These are phyloP conservation scores for Harpagifer antarcticus DNA, from an alignment of 2,797 vertebrate genomes.

Conservation along the genomic window DNA sequence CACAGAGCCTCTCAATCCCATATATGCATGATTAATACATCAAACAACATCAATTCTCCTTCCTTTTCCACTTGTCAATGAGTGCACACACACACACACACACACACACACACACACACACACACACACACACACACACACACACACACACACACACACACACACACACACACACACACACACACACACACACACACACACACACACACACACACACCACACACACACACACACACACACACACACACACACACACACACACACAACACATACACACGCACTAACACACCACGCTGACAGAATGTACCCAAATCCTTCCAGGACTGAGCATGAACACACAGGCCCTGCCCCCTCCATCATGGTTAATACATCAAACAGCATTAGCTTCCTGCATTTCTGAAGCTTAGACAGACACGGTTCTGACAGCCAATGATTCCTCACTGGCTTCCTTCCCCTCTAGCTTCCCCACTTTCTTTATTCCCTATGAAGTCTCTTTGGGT, in stretches of 20 bases:
- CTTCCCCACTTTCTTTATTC: conserved; percentile 76
- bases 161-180: no score
- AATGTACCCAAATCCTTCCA: conserved; percentile 71
- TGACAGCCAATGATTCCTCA: conserved; percentile 81
- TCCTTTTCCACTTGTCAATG: conserved; percentile 68
- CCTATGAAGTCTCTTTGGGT: conserved; percentile 81
- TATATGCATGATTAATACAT: conserved; percentile 86
- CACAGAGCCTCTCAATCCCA: conserved; percentile 77
- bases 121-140: background rate
- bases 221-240: no score
- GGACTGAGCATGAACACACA: conserved; percentile 67
- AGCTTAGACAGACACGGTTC: conserved; percentile 83
- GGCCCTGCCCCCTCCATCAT: conserved; percentile 82
- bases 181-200: background rate
- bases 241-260: no score
- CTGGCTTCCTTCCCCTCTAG: conserved; percentile 66
- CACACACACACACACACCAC: background rate
- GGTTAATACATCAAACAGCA: conserved; percentile 89
- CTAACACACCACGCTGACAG: conserved; percentile 38
- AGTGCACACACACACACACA: conserved; percentile 14
- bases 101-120: conserved; percentile 1
- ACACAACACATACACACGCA: no score
- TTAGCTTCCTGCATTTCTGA: conserved; percentile 85
- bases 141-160: no score
- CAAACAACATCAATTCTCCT: conserved; percentile 80